These are phyloP conservation scores for Puntigrus tetrazona DNA, from an alignment of 2,113 vertebrate genomes.

Conservation along the genomic window DNA sequence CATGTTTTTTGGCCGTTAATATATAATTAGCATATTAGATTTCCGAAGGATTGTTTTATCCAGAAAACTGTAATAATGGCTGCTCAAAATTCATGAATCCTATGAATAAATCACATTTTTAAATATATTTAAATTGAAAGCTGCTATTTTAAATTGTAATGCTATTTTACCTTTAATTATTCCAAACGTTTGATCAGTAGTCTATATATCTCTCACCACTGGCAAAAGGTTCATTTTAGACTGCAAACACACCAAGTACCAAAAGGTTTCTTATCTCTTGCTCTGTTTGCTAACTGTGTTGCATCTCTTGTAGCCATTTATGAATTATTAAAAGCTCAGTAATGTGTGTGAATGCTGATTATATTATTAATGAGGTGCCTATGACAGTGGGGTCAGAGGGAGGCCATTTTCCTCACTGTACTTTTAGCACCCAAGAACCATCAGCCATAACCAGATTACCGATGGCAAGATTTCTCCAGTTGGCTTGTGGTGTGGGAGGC, in stretches of 20 bases:
- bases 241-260: neutral
- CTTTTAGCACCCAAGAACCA: neutral
- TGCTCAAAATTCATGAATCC: neutral
- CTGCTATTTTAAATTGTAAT: neutral
- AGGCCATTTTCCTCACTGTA: slow-evolving; percentile 34
- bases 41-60: neutral
- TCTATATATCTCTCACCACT: neutral
- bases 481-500: slow-evolving; percentile 16
- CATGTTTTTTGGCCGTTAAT: neutral
- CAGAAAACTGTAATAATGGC: neutral
- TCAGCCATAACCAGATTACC: slow-evolving; percentile 33
- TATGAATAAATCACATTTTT: neutral
- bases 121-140: neutral
- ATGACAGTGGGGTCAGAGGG: slow-evolving; percentile 54
- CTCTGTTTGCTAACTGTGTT: slow-evolving; percentile 17
- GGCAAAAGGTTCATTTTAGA: neutral
- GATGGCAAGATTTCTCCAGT: neutral
- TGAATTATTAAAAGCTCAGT: slow-evolving; percentile 58
- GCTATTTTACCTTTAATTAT: neutral
- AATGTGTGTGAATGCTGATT: slow-evolving; percentile 56
- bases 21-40: neutral
- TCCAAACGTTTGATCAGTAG: neutral
- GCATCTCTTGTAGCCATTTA: slow-evolving; percentile 21
- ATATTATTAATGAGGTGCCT: slow-evolving; percentile 53
- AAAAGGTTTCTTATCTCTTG: neutral